Percentiles rank a stretch among this genome's conserved stretches.
These are phyloP conservation scores for Lipophrys pholis DNA, from an alignment of 2,113 vertebrate species.

Conservation along the genomic window DNA sequence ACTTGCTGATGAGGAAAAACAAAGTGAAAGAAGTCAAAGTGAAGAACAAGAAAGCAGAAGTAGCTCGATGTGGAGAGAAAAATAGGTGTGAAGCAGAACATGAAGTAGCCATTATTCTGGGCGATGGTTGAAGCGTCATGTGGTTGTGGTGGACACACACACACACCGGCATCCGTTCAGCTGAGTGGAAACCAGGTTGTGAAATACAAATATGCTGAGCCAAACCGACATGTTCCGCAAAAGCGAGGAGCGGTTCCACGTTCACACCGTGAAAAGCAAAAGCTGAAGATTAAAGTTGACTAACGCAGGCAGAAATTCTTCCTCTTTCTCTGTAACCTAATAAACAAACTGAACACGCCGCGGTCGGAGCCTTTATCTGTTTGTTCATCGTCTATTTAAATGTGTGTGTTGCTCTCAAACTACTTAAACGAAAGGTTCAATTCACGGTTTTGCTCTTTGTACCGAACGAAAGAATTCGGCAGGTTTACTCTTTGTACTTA, in stretches of 20 bases:
- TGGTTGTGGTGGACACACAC: conserved; percentile 65
- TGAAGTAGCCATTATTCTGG: conserved; percentile 33
- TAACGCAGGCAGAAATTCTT: conserved; percentile 31
- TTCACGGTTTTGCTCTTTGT: too few species aligned
- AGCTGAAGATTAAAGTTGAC: conserved; percentile 39
- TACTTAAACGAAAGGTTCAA: too few species aligned
- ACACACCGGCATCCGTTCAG: conserved; percentile 40
- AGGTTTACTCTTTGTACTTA: too few species aligned
- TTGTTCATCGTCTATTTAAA: background rate
- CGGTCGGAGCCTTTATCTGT: background rate
- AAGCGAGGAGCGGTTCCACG: conserved; percentile 43
- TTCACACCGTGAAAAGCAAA: conserved; percentile 31
- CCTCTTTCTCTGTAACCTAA: conserved; percentile 30
- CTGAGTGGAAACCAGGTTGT: conserved; percentile 64
- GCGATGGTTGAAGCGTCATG: conserved; percentile 51
- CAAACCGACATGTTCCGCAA: conserved; percentile 68
- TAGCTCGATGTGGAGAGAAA: conserved; percentile 19
- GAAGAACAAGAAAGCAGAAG: conserved; percentile 33
- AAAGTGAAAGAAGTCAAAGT: conserved; percentile 3
- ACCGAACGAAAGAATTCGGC: too few species aligned
- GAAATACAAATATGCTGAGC: conserved; percentile 75
- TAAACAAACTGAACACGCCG: background rate
- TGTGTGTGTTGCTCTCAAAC: background rate
- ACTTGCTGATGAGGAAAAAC: background rate
- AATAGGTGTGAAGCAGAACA: conserved; percentile 50